These are phyloP conservation scores for Onychomys torridus DNA, from an alignment of 2,797 vertebrate species.

Conservation along the genomic window DNA sequence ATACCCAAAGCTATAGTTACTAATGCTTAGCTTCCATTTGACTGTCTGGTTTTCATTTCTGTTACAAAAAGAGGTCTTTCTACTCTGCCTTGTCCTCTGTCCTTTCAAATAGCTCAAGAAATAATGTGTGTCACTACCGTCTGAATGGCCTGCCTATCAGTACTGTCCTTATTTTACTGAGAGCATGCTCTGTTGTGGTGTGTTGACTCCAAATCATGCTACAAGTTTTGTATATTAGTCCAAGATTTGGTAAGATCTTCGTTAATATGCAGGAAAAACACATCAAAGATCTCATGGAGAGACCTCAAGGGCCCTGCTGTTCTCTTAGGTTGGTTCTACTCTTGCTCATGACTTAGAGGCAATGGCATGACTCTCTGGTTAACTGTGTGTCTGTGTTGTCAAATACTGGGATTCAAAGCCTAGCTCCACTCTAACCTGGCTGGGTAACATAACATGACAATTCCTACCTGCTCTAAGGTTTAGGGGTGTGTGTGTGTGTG, in stretches of 20 bases:
- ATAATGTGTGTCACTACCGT: background rate
- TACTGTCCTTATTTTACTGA: background rate
- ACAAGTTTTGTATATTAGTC: background rate
- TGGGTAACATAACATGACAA: background rate
- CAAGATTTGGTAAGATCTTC: conserved; percentile 26
- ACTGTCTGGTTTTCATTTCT: background rate
- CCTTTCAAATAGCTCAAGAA: background rate
- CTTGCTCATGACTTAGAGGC: background rate
- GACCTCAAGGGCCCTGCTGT: background rate
- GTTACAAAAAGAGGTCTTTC: background rate
- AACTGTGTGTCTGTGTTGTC: background rate
- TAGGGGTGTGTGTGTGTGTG: background rate
- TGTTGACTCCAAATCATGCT: background rate
- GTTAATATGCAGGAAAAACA: background rate
- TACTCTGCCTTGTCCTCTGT: background rate
- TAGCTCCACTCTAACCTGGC: background rate
- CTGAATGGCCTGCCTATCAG: background rate
- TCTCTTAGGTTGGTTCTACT: background rate
- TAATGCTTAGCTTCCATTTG: background rate
- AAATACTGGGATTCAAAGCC: background rate
- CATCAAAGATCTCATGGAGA: background rate
- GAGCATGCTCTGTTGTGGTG: background rate
- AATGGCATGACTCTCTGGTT: background rate
- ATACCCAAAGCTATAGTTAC: background rate
- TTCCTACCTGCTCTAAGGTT: background rate